Percentiles rank a stretch among this genome's conserved stretches.
Conservation (phyloP, 2,797 vertebrate genomes). For the Sebastes minor region DNA sequence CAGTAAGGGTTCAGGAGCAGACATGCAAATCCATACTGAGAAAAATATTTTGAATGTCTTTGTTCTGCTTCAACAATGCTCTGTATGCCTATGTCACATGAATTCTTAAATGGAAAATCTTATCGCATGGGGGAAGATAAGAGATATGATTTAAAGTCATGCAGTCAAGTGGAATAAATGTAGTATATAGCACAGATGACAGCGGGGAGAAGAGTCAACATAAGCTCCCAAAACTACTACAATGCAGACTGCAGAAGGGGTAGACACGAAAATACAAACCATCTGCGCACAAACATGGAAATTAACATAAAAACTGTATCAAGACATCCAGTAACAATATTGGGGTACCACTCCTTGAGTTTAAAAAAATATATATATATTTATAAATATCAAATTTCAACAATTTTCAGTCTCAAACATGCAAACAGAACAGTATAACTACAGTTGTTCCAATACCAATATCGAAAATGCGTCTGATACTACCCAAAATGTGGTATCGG, state of each 20-base stretch:
- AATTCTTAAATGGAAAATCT: conserved; percentile 29
- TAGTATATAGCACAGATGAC: conserved; percentile 8
- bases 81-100: conserved; percentile 31
- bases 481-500: no score
- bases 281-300: conserved; percentile 16
- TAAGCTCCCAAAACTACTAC: neutral
- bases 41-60: conserved; percentile 37
- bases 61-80: conserved; percentile 36
- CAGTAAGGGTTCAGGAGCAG: neutral
- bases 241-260: neutral
- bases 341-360: neutral
- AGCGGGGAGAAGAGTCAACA: neutral
- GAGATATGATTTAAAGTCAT: conserved; percentile 34
- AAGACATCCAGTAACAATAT: neutral
- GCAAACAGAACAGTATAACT: neutral
- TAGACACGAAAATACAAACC: neutral
- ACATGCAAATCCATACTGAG: conserved; percentile 11
- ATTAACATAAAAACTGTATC: neutral
- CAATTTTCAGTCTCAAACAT: neutral
- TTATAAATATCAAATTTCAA: neutral
- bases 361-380: no score
- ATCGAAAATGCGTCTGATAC: no score
- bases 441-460: no score
- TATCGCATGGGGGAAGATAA: conserved; percentile 43
- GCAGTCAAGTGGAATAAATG: conserved; percentile 24